Percentiles rank a stretch among this genome's conserved stretches.
Conservation (phyloP, 2,888 invertebrate genomes). For the Amitus sp. region DNA sequence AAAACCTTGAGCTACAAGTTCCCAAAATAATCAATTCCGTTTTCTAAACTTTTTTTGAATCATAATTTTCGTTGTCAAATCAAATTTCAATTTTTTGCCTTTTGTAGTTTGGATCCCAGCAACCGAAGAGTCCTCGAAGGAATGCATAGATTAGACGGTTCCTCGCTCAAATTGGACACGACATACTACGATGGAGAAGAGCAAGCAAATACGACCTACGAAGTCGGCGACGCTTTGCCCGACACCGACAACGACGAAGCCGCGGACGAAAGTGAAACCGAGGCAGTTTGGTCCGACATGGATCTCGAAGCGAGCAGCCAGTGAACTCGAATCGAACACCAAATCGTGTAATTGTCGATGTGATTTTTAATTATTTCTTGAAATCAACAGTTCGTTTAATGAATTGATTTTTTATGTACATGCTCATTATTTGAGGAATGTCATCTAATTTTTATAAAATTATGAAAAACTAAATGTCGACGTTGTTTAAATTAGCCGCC, state of each 20-base stretch:
- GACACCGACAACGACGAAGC: constrained; percentile 66
- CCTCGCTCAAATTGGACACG: constrained; percentile 67
- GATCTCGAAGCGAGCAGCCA: constrained; percentile 69
- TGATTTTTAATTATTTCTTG: too few species aligned
- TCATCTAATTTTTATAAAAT: too few species aligned
- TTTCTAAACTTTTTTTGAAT: too few species aligned
- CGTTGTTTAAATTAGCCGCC: constrained; percentile 81
- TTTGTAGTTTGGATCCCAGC: constrained; percentile 73
- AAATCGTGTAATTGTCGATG: too few species aligned
- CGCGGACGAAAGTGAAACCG: constrained; percentile 69
- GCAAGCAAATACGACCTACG: constrained; percentile 67
- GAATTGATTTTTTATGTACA: too few species aligned
- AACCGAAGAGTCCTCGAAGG: constrained; percentile 75
- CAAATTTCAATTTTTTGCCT: too few species aligned
- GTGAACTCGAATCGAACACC: too few species aligned
- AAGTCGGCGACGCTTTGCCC: constrained; percentile 64
- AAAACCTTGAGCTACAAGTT: too few species aligned
- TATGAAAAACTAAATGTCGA: constrained; percentile 77
- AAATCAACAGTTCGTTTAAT: too few species aligned
- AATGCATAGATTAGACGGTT: constrained; percentile 71
- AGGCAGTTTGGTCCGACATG: constrained; percentile 72
- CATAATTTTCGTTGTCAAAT: too few species aligned
- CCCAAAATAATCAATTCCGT: too few species aligned
- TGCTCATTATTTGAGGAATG: too few species aligned
- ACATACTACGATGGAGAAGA: constrained; percentile 68